phyloP scores from a whole-genome alignment of 2,113 vertebrate genomes.

The Dascyllus trimaculatus region DNA sequence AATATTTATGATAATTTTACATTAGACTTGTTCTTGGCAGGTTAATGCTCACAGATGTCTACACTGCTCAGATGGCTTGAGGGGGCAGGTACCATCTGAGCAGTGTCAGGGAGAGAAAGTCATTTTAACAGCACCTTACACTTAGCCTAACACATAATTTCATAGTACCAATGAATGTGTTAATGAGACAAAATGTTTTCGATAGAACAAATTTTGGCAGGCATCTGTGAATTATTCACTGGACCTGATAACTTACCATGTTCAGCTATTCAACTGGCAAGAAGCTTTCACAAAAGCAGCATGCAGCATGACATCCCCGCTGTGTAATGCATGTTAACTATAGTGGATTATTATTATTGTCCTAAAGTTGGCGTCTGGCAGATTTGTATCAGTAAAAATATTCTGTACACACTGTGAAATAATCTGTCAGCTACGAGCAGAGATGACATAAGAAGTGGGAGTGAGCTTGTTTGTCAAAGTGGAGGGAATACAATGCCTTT shows the following conservation, averaged over 20 bases:
- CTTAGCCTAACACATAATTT: conserved; percentile 80
- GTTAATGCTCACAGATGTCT: conserved; percentile 83
- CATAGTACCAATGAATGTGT: conserved; percentile 81
- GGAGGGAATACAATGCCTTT: conserved; percentile 48
- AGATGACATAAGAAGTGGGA: conserved; percentile 49
- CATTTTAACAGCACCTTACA: conserved; percentile 80
- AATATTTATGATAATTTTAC: conserved; percentile 77
- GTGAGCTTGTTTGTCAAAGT: conserved; percentile 40
- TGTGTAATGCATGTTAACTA: conserved; percentile 46
- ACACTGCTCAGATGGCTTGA: conserved; percentile 85
- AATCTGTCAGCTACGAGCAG: conserved; percentile 26
- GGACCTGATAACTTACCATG: conserved; percentile 68
- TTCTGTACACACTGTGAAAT: conserved; percentile 14
- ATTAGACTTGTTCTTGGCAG: conserved; percentile 81
- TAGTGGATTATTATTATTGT: conserved; percentile 29
- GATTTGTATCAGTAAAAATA: conserved; percentile 34
- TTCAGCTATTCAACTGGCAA: conserved; percentile 47
- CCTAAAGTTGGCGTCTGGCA: conserved; percentile 26
- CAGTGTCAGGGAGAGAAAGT: conserved; percentile 80
- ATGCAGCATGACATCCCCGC: conserved; percentile 42
- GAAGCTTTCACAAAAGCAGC: conserved; percentile 54
- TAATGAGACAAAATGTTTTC: conserved; percentile 82
- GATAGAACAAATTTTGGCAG: conserved; percentile 74
- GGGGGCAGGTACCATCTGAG: conserved; percentile 86
- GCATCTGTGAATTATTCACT: conserved; percentile 77